A percentile compares a stretch with the other conserved stretches of the same genome.
phyloP scores from a whole-genome alignment of 2,888 invertebrate genomes.

The Sphaerophoria taeniata region DNA sequence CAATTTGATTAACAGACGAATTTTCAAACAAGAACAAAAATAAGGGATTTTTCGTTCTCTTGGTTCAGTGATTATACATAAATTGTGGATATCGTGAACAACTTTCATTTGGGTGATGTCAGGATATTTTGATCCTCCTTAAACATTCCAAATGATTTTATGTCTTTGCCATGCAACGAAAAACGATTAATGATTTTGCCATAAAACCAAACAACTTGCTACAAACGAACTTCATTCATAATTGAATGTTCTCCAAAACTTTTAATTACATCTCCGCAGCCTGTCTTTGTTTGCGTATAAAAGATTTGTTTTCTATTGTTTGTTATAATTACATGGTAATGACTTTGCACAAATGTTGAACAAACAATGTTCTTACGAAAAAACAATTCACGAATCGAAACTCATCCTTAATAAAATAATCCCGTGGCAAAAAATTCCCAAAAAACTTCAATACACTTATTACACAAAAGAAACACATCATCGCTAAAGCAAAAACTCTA shows the following conservation, averaged over 20 bases:
- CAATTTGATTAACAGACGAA: too few relatives aligned
- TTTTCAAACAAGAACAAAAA: too few relatives aligned
- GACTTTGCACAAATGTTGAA: slow-evolving; percentile 58
- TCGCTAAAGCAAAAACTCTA: slow-evolving; percentile 48
- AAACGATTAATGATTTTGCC: slow-evolving; percentile 58
- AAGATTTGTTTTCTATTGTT: neutral
- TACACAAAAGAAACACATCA: slow-evolving; percentile 36
- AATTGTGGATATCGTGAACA: too few relatives aligned
- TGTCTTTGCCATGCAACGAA: slow-evolving; percentile 1
- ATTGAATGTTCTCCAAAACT: slow-evolving; percentile 66
- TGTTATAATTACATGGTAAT: slow-evolving; percentile 71
- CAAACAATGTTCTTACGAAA: slow-evolving; percentile 22
- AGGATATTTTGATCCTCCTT: too few relatives aligned
- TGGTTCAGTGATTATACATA: too few relatives aligned
- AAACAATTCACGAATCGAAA: slow-evolving; percentile 37
- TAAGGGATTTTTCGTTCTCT: too few relatives aligned
- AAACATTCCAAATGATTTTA: neutral
- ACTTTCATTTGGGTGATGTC: too few relatives aligned
- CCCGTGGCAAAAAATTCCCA: slow-evolving; percentile 23
- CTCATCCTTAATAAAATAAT: slow-evolving; percentile 54
- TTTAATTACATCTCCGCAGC: slow-evolving; percentile 65
- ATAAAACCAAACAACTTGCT: slow-evolving; percentile 45
- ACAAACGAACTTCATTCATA: slow-evolving; percentile 56
- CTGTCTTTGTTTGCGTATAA: slow-evolving; percentile 6
- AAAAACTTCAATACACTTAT: slow-evolving; percentile 35